phyloP scores from a whole-genome alignment of 1,140 invertebrate genomes.

The Lanistes nyassanus region DNA sequence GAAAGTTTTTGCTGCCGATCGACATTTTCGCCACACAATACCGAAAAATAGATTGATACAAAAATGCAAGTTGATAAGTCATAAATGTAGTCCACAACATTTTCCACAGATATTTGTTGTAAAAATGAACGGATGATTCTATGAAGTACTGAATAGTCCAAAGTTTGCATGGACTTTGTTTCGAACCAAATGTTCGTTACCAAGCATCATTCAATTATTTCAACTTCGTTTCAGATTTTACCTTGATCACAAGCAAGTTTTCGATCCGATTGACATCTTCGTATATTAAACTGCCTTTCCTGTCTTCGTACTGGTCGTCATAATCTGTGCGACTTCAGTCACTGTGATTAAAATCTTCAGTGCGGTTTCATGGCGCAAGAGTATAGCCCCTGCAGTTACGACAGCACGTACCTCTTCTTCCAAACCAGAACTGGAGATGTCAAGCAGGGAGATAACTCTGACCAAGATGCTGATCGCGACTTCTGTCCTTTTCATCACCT shows the following conservation, averaged over 20 bases:
- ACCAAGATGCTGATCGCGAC: conserved; percentile 13
- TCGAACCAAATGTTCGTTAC: background rate
- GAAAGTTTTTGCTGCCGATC: too few relatives aligned
- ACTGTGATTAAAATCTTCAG: conserved; percentile 6
- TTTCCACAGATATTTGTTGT: background rate
- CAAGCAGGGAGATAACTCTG: conserved; percentile 5
- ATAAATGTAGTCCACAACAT: too few relatives aligned
- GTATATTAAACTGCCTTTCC: background rate
- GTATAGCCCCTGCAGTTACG: too few relatives aligned
- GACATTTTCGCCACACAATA: too few relatives aligned
- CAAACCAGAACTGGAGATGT: background rate
- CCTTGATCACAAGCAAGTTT: conserved; percentile 2
- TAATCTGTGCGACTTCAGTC: background rate
- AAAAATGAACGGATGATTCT: background rate
- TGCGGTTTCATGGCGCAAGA: background rate
- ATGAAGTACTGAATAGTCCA: background rate
- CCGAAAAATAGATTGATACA: too few relatives aligned
- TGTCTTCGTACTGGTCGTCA: conserved; percentile 2
- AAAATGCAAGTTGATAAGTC: too few relatives aligned
- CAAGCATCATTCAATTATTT: background rate
- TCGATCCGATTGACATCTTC: background rate
- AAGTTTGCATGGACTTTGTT: background rate
- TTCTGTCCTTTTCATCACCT: conserved; percentile 11
- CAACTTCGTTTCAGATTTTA: background rate
- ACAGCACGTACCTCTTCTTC: too few relatives aligned